These are phyloP conservation scores for Rhinichthys klamathensis DNA, from an alignment of 2,113 vertebrate species.

Conservation along the genomic window DNA sequence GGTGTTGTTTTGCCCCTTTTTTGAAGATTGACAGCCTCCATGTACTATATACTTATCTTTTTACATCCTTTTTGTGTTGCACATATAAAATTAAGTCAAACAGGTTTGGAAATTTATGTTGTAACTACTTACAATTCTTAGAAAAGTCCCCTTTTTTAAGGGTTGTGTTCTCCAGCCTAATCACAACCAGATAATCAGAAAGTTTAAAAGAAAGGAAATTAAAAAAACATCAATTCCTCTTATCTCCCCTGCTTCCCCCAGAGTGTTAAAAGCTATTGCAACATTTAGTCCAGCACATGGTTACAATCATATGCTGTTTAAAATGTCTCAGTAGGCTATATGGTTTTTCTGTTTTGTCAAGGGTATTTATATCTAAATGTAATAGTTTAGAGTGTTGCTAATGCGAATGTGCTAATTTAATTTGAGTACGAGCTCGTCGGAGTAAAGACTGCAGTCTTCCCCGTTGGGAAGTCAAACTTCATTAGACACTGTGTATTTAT, in stretches of 20 bases:
- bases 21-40: background rate
- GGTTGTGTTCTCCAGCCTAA: background rate
- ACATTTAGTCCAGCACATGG: constrained; percentile 17
- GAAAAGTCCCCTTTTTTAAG: background rate
- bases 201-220: constrained; percentile 8
- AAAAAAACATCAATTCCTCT: background rate
- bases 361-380: background rate
- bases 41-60: background rate
- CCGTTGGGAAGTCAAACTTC: constrained; percentile 33
- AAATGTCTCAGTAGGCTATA: background rate
- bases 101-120: background rate
- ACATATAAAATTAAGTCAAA: background rate
- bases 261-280: constrained; percentile 19
- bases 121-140: background rate
- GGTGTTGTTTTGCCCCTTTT: background rate
- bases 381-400: background rate
- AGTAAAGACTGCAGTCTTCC: constrained; percentile 29
- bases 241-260: background rate
- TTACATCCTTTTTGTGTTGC: background rate
- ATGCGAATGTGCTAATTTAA: background rate
- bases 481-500: constrained; percentile 52
- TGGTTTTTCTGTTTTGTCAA: background rate
- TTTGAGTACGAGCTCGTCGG: background rate
- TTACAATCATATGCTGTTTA: background rate
- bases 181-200: background rate